Evolutionary conservation across 2,888 invertebrate species (phyloP).

Genomic region (Pseudoips prasinana): DNA sequence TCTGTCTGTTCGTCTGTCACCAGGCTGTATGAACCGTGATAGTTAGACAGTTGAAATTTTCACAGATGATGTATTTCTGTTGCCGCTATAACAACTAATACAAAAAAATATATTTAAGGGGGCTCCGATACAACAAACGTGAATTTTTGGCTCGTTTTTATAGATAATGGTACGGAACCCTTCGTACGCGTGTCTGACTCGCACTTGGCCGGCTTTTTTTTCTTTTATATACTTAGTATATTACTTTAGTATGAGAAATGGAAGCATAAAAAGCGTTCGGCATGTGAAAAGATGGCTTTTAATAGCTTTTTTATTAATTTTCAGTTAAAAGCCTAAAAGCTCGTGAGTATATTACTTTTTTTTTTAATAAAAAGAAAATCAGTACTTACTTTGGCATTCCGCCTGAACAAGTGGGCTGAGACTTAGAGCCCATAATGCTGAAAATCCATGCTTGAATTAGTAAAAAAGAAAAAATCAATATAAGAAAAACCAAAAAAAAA

Average conservation of each 20-base stretch:
- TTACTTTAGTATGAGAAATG: constrained; percentile 28
- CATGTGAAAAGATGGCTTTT: constrained; percentile 31
- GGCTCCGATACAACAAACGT: too few relatives aligned
- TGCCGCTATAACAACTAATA: too few relatives aligned
- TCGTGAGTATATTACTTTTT: constrained; percentile 34
- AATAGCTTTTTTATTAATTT: constrained; percentile 36
- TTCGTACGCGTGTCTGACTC: too few relatives aligned
- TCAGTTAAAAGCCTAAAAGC: constrained; percentile 52
- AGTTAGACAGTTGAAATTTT: too few relatives aligned
- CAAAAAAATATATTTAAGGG: too few relatives aligned
- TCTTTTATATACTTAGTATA: constrained; percentile 12
- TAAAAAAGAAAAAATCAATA: constrained; percentile 59
- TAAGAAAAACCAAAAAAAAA: constrained; percentile 38
- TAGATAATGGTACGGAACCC: too few relatives aligned
- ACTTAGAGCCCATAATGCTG: constrained; percentile 80
- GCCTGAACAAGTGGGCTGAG: constrained; percentile 77
- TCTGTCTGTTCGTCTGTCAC: too few relatives aligned
- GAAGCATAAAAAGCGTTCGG: constrained; percentile 31
- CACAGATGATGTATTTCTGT: too few relatives aligned
- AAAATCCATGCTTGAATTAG: constrained; percentile 80
- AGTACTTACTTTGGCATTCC: constrained; percentile 81
- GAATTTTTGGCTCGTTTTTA: too few relatives aligned
- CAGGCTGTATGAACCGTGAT: too few relatives aligned
- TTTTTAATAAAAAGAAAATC: constrained; percentile 28
- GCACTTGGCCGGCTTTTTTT: too few relatives aligned